Evolutionary conservation across 2,797 vertebrate genomes (phyloP).

Genomic region (Poeciliopsis paucimaculata): DNA sequence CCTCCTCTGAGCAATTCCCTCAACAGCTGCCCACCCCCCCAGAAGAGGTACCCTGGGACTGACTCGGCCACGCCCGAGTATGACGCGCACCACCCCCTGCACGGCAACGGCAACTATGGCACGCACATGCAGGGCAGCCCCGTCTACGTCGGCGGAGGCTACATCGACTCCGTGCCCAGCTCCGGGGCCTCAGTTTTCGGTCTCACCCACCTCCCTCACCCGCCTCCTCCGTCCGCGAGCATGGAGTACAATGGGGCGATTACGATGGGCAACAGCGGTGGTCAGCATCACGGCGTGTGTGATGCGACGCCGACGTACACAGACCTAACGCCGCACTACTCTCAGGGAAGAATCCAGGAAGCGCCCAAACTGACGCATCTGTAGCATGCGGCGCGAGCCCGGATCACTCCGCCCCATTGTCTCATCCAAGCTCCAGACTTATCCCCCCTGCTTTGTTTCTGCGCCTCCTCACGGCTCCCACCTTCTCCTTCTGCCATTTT

Average conservation of each 20-base stretch:
- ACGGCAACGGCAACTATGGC: constrained; percentile 92
- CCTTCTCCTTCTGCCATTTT: constrained; percentile 54
- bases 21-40: constrained; percentile 91
- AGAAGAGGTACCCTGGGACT: constrained; percentile 92
- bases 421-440: constrained; percentile 72
- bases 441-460: constrained; percentile 71
- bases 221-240: constrained; percentile 86
- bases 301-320: constrained; percentile 95
- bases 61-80: constrained; percentile 92
- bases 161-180: constrained; percentile 91
- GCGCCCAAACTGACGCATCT: constrained; percentile 98
- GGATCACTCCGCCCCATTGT: constrained; percentile 78
- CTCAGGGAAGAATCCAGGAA: constrained; percentile 99
- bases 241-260: constrained; percentile 95
- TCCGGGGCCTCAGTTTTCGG: constrained; percentile 94
- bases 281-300: constrained; percentile 93
- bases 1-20: constrained; percentile 88
- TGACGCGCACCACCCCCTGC: constrained; percentile 91
- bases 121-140: constrained; percentile 97
- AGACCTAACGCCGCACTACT: constrained; percentile 96
- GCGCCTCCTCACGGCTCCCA: constrained; percentile 66
- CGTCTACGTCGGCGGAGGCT: constrained; percentile 93
- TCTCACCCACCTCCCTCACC: constrained; percentile 92
- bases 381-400: constrained; percentile 81
- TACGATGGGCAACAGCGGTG: constrained; percentile 86